A percentile compares a stretch with the other conserved stretches of the same genome.
phyloP scores from a whole-genome alignment of 2,113 vertebrate species.

The Excalfactoria chinensis region DNA sequence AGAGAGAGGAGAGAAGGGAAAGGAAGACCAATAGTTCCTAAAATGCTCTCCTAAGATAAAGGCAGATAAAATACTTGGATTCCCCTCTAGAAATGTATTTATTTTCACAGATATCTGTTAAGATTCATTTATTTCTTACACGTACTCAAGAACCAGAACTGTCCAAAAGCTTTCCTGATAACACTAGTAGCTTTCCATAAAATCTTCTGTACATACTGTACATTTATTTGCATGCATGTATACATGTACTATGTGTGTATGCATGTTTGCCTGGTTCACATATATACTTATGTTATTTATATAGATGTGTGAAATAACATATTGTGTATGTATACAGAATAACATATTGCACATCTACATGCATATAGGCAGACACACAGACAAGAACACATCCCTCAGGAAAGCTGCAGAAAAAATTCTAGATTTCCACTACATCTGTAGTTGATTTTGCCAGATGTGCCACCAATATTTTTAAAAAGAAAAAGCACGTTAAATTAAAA shows the following conservation, averaged over 20 bases:
- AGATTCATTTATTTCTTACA: neutral
- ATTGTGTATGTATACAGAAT: neutral
- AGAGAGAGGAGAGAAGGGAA: neutral
- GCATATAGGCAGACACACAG: neutral
- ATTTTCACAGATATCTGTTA: neutral
- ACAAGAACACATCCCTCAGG: neutral
- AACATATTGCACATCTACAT: neutral
- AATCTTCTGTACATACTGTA: neutral
- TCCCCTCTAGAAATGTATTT: neutral
- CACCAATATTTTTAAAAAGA: neutral
- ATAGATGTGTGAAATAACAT: neutral
- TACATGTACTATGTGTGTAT: neutral
- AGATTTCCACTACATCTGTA: neutral
- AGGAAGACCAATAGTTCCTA: neutral
- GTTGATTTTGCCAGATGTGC: neutral
- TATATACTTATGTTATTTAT: neutral
- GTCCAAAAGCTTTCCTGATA: neutral
- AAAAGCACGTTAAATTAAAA: neutral
- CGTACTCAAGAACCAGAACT: neutral
- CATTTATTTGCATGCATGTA: neutral
- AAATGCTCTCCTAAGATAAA: neutral
- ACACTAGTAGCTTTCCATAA: neutral
- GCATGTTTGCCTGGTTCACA: neutral
- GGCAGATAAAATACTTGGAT: neutral
- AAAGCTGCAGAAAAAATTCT: constrained; percentile 11